phyloP scores from a whole-genome alignment of 1,140 invertebrate species.

The Diorhabda carinulata region DNA sequence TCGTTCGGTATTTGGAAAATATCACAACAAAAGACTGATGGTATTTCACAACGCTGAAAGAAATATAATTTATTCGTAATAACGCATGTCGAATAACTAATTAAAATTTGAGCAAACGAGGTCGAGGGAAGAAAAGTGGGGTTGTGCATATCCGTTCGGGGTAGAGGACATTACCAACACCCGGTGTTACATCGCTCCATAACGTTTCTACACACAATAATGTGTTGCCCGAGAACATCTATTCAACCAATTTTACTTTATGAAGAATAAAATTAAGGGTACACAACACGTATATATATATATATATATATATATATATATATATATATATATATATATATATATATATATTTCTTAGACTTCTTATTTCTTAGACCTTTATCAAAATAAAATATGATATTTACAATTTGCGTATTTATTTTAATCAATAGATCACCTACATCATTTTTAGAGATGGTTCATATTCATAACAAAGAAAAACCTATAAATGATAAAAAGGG shows the following conservation, averaged over 20 bases:
- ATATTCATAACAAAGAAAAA: too few species aligned
- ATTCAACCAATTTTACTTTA: constrained; percentile 7
- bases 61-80: constrained; percentile 37
- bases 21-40: background rate
- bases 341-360: too few species aligned
- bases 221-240: background rate
- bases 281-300: background rate
- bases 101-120: constrained; percentile 35
- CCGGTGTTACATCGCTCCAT: constrained; percentile 31
- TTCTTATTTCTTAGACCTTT: too few species aligned
- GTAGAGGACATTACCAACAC: constrained; percentile 40
- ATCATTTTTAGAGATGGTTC: too few species aligned
- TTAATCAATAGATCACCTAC: too few species aligned
- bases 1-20: background rate
- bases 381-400: too few species aligned
- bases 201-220: background rate
- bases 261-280: background rate
- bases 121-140: constrained; percentile 22
- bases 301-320: background rate
- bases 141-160: constrained; percentile 31
- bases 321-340: too few species aligned
- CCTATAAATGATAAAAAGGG: too few species aligned
- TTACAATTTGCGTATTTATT: too few species aligned
- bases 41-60: background rate
- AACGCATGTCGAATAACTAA: constrained; percentile 41